Evolutionary conservation across 2,113 vertebrate species (phyloP).

Genomic region (Motacilla alba): DNA sequence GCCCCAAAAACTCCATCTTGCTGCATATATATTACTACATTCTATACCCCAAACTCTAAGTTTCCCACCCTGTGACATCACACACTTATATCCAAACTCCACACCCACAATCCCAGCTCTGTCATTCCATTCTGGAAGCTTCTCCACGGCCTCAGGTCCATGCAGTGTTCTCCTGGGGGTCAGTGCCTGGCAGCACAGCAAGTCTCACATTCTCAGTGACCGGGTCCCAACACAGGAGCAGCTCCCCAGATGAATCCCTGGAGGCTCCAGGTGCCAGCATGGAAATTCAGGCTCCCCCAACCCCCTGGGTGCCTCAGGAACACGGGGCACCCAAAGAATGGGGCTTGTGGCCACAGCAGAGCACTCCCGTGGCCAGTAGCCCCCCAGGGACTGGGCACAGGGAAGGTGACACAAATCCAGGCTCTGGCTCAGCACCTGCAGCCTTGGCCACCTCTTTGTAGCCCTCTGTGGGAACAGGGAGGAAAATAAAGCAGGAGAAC

Average conservation of each 20-base stretch:
- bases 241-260: background rate
- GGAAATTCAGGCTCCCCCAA: background rate
- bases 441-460: background rate
- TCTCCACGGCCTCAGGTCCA: background rate
- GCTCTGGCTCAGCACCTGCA: background rate
- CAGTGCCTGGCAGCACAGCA: background rate
- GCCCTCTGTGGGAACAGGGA: background rate
- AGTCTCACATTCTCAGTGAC: background rate
- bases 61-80: background rate
- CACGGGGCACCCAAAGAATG: rapidly evolving
- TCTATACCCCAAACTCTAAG: background rate
- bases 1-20: background rate
- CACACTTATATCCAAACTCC: background rate
- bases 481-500: background rate
- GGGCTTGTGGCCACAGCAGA: background rate
- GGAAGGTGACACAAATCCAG: background rate
- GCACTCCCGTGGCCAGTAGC: background rate
- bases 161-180: background rate
- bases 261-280: background rate
- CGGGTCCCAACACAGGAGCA: background rate
- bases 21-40: rapidly evolving
- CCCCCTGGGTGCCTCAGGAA: too few species aligned
- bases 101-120: background rate
- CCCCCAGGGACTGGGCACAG: background rate
- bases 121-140: background rate